A percentile compares a stretch with the other conserved stretches of the same genome.
Conservation (phyloP, 2,888 invertebrate genomes). For the Drosophila differens region DNA sequence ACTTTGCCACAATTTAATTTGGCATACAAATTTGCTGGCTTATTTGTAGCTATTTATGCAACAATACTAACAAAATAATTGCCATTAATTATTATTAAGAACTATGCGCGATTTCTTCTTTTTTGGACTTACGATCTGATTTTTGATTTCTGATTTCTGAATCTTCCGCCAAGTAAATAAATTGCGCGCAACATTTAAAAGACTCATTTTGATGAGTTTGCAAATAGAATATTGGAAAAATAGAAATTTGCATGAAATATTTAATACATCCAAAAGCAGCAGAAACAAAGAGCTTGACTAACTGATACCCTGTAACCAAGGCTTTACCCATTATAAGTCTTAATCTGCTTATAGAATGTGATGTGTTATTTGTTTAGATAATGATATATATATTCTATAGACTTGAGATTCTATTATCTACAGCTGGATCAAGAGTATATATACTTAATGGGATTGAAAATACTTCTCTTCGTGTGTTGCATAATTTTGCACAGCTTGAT, state of each 20-base stretch:
- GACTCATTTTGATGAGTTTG: conserved; percentile 36
- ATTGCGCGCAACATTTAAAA: conserved; percentile 21
- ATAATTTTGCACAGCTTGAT: neutral
- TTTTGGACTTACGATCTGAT: neutral
- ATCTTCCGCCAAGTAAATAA: conserved; percentile 25
- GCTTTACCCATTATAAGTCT: neutral
- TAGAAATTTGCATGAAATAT: conserved; percentile 8
- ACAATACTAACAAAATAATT: neutral
- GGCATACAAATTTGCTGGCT: neutral
- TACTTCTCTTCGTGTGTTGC: neutral
- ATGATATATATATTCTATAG: neutral
- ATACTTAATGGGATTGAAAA: neutral
- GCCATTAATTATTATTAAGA: neutral
- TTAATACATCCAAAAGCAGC: conserved; percentile 7
- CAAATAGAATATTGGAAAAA: conserved; percentile 21
- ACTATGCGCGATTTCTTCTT: neutral
- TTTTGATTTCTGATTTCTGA: neutral
- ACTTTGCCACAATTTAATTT: neutral
- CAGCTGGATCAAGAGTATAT: neutral
- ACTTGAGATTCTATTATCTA: too few species aligned
- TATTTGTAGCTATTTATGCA: neutral
- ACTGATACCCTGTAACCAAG: neutral
- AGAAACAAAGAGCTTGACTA: neutral
- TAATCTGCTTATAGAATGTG: neutral
- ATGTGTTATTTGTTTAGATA: neutral